Conservation (phyloP, 2,888 invertebrate genomes). For the Elmis aenea region DNA sequence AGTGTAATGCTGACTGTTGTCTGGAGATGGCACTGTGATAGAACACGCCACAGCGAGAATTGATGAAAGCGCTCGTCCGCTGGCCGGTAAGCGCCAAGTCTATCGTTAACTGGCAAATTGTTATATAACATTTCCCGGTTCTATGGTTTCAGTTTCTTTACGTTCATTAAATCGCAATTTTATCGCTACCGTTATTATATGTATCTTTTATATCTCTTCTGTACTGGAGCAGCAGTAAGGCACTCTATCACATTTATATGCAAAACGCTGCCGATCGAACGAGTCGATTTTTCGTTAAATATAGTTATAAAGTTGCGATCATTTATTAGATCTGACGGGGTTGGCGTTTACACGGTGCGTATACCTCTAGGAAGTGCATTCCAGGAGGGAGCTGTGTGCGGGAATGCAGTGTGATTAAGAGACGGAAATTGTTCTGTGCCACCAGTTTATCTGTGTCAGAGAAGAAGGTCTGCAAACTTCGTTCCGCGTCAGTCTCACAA, state of each 20-base stretch:
- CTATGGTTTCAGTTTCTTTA: slow-evolving; percentile 21
- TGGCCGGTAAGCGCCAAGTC: slow-evolving; percentile 19
- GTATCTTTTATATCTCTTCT: neutral
- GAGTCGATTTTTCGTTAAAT: too few species aligned
- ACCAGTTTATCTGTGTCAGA: slow-evolving; percentile 44
- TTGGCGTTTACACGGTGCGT: slow-evolving; percentile 11
- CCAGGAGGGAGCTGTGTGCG: slow-evolving; percentile 34
- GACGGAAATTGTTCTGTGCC: slow-evolving; percentile 46
- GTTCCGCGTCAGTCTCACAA: slow-evolving; percentile 15
- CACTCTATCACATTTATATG: slow-evolving; percentile 5
- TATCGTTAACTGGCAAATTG: slow-evolving; percentile 9
- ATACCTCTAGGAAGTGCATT: slow-evolving; percentile 20
- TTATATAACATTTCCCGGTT: slow-evolving; percentile 17
- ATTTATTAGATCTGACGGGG: too few species aligned
- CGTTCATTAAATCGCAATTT: slow-evolving; percentile 22
- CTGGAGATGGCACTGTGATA: slow-evolving; percentile 50
- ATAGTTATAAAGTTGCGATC: too few species aligned
- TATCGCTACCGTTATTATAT: slow-evolving; percentile 10
- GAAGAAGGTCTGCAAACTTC: slow-evolving; percentile 23
- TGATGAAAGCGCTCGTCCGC: slow-evolving; percentile 35
- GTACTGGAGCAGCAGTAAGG: slow-evolving; percentile 3
- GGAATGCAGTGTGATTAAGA: slow-evolving; percentile 46
- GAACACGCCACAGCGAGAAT: slow-evolving; percentile 47
- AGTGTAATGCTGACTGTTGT: slow-evolving; percentile 48
- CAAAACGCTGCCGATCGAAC: slow-evolving; percentile 5